Base-by-base conservation (phyloP, 1,140 invertebrate genomes). In the Drosophila athabasca region DNA sequence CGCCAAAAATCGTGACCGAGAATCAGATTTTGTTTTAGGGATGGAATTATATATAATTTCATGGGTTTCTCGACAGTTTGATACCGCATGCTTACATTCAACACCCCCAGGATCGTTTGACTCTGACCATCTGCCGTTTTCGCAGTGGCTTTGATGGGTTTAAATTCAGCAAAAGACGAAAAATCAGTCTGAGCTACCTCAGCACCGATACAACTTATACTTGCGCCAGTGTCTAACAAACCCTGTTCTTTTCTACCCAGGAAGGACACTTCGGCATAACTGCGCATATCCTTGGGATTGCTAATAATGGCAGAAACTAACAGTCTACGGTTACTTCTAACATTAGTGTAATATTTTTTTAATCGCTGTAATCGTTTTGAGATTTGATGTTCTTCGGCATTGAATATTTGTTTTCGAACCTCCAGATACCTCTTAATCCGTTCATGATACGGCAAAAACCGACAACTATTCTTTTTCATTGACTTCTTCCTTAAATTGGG, bases 191-290 rank as follows among this genome's bases (percentile, higher is more conserved):
- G 7, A 19, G 50, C 46, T 5, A 64, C 31, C 24, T 26, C 26
- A 17, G 64, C 26, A 9, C 64, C 64, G n/a, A 60, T 22, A 17
- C 57, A 61, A 24, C 46, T 53, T 2, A 68, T 61, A 39, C 50
- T 68, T 4, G 58, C 58, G 1, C 65, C 57, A 4, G 50, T 61
- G 22, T 68, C 65, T 15, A 68, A 19, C 6, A 61, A 39, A 17
- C 58, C 65, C n/a, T 41, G 52, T 43, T 61, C 49, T 11, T 6
- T 29, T 29, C 7, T 6, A 29, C 29, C 6, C 7, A 29, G 7
- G 7, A 31, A 31, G 29, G 29, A 31, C 8, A 31, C 26, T 29
- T 29, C 26, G 6, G 26, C 29, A 31, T 31, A 31, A 0, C 29
- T 31, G 7, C 29, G 29, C 29, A 31, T 31, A 8, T 8, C 29